Conservation (phyloP, 2,888 invertebrate species). For the Scaptomyza cyrtandrae region DNA sequence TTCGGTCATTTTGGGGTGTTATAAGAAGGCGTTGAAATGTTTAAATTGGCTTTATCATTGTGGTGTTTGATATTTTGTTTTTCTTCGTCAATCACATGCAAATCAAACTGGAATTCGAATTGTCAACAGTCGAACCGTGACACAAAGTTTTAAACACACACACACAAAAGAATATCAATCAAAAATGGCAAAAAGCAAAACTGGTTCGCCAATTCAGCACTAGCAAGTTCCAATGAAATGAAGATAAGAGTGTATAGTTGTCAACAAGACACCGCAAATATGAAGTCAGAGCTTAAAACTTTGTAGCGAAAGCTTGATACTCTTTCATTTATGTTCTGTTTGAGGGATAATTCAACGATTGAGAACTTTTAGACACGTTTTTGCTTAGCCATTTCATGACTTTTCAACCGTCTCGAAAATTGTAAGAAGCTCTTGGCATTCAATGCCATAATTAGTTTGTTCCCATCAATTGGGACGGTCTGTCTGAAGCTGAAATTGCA, state of each 20-base stretch:
- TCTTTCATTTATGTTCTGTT: slow-evolving; percentile 1
- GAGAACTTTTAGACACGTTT: background rate
- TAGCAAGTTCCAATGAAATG: slow-evolving; percentile 30
- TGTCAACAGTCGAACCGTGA: slow-evolving; percentile 52
- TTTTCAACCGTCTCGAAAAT: background rate
- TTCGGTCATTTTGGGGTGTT: slow-evolving; percentile 25
- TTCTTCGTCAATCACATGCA: slow-evolving; percentile 41
- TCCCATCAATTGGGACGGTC: slow-evolving; percentile 27
- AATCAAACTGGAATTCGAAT: slow-evolving; percentile 64
- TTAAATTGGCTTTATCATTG: slow-evolving; percentile 16
- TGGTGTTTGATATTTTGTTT: background rate
- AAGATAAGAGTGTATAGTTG: slow-evolving; percentile 32
- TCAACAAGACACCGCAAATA: slow-evolving; percentile 37
- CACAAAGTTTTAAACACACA: slow-evolving; percentile 27
- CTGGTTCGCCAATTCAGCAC: slow-evolving; percentile 59
- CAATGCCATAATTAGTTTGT: slow-evolving; percentile 19
- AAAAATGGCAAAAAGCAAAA: slow-evolving; percentile 48
- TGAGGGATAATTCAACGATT: background rate
- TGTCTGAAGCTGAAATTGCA: slow-evolving; percentile 37
- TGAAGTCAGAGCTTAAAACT: background rate
- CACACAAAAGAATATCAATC: slow-evolving; percentile 46
- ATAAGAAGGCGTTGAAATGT: slow-evolving; percentile 47
- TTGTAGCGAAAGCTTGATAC: slow-evolving; percentile 23
- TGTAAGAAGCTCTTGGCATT: slow-evolving; percentile 3
- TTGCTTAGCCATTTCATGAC: background rate